These are phyloP conservation scores for Bruchidius siliquastri DNA, from an alignment of 2,888 invertebrate species.

Conservation along the genomic window DNA sequence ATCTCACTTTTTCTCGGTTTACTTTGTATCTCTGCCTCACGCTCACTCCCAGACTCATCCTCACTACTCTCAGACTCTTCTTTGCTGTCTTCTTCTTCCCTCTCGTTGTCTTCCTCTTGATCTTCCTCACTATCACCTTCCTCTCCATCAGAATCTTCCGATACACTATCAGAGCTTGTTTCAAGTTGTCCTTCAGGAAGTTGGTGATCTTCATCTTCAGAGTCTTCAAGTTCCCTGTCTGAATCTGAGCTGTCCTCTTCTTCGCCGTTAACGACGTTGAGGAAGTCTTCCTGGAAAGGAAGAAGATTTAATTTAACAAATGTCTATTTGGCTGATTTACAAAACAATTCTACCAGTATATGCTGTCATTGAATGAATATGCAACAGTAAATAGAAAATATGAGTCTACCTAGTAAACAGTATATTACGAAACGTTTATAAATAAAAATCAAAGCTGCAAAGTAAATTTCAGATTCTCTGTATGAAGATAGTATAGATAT, in stretches of 20 bases:
- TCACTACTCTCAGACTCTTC: constrained; percentile 32
- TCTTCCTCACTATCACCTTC: constrained; percentile 46
- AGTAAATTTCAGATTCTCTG: no score
- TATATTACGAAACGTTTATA: no score
- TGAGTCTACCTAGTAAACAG: no score
- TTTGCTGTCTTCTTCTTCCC: constrained; percentile 25
- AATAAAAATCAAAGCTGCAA: no score
- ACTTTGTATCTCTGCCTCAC: constrained; percentile 30
- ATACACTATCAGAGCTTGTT: constrained; percentile 37
- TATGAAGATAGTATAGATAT: no score
- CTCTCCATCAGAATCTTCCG: constrained; percentile 40
- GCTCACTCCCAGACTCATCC: constrained; percentile 32
- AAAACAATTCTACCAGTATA: no score
- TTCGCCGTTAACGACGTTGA: constrained; percentile 30
- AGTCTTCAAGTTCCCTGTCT: constrained; percentile 30
- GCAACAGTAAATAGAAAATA: no score
- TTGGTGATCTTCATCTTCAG: constrained; percentile 40
- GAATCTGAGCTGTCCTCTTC: constrained; percentile 45
- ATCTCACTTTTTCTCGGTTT: constrained; percentile 8
- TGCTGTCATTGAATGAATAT: no score
- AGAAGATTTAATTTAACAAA: no score
- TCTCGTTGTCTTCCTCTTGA: constrained; percentile 50
- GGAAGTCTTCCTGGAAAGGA: constrained; percentile 16
- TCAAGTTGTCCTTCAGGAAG: constrained; percentile 33
- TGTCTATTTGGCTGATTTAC: no score